phyloP scores from a whole-genome alignment of 1,140 invertebrate genomes.

The Dendrolimus kikuchii region DNA sequence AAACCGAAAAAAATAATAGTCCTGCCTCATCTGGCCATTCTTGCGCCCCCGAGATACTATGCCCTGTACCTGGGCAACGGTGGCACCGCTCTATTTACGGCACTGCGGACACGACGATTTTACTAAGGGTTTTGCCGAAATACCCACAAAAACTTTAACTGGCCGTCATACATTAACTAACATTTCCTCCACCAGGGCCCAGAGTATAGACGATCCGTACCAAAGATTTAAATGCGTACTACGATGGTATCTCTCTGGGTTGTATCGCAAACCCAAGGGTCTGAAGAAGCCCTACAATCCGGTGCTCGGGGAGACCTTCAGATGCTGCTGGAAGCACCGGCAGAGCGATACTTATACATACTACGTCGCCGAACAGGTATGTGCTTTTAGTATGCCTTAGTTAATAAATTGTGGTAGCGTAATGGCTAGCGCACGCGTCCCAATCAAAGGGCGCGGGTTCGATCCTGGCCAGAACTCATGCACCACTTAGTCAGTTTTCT shows the following conservation, averaged over 20 bases:
- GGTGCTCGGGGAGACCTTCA: conserved; percentile 92
- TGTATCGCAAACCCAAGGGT: conserved; percentile 93
- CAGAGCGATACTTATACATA: conserved; percentile 88
- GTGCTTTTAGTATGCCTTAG: neutral
- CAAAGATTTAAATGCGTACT: conserved; percentile 91
- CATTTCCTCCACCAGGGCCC: conserved; percentile 76
- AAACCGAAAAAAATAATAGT: too few relatives aligned
- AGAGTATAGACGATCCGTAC: conserved; percentile 89
- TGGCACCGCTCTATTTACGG: too few relatives aligned
- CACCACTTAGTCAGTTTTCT: too few relatives aligned
- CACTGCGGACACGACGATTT: too few relatives aligned
- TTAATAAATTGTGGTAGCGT: neutral
- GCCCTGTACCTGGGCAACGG: too few relatives aligned
- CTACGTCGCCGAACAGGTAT: conserved; percentile 93
- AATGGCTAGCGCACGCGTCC: neutral
- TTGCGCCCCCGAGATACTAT: too few relatives aligned
- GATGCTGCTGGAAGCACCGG: conserved; percentile 92
- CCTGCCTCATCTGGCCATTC: too few relatives aligned
- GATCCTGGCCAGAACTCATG: too few relatives aligned
- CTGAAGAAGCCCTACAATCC: conserved; percentile 98
- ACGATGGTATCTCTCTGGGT: conserved; percentile 90
- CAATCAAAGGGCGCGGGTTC: too few relatives aligned
- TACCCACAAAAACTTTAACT: too few relatives aligned
- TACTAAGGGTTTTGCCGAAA: too few relatives aligned
- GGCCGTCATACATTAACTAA: too few relatives aligned